Base-by-base conservation (phyloP, 2,797 vertebrate genomes). In the Spinus pinus region DNA sequence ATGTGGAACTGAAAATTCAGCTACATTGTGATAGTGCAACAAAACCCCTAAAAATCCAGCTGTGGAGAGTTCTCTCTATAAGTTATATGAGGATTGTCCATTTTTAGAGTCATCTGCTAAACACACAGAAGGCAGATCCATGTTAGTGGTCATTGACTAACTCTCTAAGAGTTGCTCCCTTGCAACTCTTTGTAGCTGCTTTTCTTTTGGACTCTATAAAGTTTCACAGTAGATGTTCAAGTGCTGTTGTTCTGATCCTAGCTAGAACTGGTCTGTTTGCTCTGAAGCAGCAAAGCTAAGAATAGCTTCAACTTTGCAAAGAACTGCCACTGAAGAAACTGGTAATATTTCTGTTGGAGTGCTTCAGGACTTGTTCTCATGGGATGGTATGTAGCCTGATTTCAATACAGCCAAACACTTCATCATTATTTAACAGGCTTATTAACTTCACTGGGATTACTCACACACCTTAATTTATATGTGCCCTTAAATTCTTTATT, bases 401-500 rank as follows among this genome's bases (percentile, higher is more conserved):
- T 92, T 86, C 86, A 89, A 50, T 80, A 89, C 10, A 88, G 77
- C 56, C 73, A 81, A 93, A 84, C 78, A 92, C 66, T 84, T 88
- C 74, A 88, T 66, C 67, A 50, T 75, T 82, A 61, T 85, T 93
- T 86, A 88, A 90, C 41, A 70, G 64, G 42, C 37, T 86, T 80
- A 88, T 14, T 92, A 77, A 82, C 58, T 92, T 90, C 83, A 82
- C 67, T 50, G 33, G 64, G 41, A 92, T 95, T 94, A 80, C 46
- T 95, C 71, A 90, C 30, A 86, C 73, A 77, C 60, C 64, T 88
- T 75, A 64, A 80, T 62, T 94, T 93, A 89, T 82, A 73, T 14
- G 21, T 77, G 56, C n/a, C 44, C 33, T 91, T 90, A 84, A 93
- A 93, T 71, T 88, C 66, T 94, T 91, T 73, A 72, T 51, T 42